Evolutionary conservation across 2,797 vertebrate species (phyloP).

Genomic region (Paguma larvata): DNA sequence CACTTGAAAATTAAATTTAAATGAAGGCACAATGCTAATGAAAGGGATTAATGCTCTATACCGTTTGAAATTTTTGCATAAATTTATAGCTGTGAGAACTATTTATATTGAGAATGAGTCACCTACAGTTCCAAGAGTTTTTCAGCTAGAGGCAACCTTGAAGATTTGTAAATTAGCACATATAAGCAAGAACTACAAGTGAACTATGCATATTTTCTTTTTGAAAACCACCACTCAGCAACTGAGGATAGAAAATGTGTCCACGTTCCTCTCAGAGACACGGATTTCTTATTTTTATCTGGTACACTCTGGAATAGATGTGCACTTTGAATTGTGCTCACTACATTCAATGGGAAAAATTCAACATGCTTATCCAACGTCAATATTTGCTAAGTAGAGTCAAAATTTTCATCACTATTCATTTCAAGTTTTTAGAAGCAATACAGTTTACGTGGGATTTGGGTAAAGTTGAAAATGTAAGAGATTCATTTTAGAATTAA

Average conservation of each 20-base stretch:
- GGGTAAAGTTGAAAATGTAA: neutral
- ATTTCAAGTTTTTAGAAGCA: conserved; percentile 16
- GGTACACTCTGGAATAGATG: neutral
- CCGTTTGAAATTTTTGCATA: neutral
- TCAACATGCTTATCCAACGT: neutral
- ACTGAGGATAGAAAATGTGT: neutral
- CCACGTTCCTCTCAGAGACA: neutral
- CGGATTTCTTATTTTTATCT: conserved; percentile 26
- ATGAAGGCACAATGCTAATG: neutral
- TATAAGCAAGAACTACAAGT: neutral
- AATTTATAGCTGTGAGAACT: conserved; percentile 22
- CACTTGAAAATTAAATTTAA: conserved; percentile 21
- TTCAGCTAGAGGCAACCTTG: neutral
- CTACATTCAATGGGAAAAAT: conserved; percentile 22
- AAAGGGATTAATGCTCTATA: neutral
- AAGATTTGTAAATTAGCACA: neutral
- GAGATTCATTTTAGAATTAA: neutral
- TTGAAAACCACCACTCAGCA: conserved; percentile 21
- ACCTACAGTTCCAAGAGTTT: conserved; percentile 8
- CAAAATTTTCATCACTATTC: neutral
- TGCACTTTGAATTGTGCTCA: conserved; percentile 40
- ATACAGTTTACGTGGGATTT: neutral
- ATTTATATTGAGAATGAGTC: neutral
- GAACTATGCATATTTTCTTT: conserved; percentile 42
- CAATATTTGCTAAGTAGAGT: conserved; percentile 10